Conservation (phyloP, 2,797 vertebrate genomes). For the Enteromius treurensis region DNA sequence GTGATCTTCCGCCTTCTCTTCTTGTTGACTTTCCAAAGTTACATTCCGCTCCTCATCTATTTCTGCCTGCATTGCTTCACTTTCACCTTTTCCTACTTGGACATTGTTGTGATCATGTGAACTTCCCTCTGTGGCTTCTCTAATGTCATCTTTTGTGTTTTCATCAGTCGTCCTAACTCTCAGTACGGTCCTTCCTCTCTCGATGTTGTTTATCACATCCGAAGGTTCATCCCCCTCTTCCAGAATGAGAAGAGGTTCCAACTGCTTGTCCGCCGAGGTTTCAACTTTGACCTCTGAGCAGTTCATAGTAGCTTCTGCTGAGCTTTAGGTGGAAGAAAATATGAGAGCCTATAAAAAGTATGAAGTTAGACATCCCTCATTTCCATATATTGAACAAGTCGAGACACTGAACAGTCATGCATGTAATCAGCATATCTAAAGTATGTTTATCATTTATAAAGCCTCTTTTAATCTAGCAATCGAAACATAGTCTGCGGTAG, state of each 20-base stretch:
- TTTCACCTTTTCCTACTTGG: constrained; percentile 7
- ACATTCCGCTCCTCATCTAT: constrained; percentile 65
- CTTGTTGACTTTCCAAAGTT: constrained; percentile 23
- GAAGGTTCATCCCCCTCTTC: constrained; percentile 68
- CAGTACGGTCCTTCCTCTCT: constrained; percentile 51
- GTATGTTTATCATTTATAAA: background rate
- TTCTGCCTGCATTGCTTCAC: background rate
- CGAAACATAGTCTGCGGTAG: background rate
- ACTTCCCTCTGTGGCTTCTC: constrained; percentile 28
- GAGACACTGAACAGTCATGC: background rate
- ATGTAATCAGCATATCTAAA: background rate
- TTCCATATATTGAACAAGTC: constrained; percentile 28
- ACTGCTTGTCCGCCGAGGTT: constrained; percentile 64
- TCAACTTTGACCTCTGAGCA: constrained; percentile 62
- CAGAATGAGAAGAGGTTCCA: constrained; percentile 71
- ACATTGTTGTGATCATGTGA: constrained; percentile 53
- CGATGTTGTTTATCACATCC: constrained; percentile 43
- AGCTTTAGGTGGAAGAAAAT: constrained; percentile 52
- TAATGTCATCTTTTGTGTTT: constrained; percentile 9
- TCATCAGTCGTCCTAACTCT: constrained; percentile 50
- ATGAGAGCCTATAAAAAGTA: constrained; percentile 48
- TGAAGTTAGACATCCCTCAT: constrained; percentile 39
- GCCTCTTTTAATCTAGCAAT: background rate
- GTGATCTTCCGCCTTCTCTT: constrained; percentile 37
- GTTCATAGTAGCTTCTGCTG: constrained; percentile 57